Conservation (phyloP, 2,888 invertebrate species). For the Sepiola atlantica region DNA sequence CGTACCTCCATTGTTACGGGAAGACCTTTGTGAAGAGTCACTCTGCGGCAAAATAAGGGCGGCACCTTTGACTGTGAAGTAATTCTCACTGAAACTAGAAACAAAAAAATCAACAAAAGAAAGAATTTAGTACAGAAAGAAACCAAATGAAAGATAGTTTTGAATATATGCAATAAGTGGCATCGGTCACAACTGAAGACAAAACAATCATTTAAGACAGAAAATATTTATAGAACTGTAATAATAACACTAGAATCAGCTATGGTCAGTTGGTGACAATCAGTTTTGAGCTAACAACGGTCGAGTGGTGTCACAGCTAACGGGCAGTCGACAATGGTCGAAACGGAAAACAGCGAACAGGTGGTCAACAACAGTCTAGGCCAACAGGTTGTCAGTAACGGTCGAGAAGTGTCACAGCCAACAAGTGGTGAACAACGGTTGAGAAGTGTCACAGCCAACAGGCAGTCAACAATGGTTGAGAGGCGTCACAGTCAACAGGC, state of each 20-base stretch:
- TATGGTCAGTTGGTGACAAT: not conserved
- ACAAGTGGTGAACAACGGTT: too few relatives aligned
- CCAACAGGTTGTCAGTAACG: too few relatives aligned
- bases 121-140: not conserved
- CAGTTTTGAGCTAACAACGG: too few relatives aligned
- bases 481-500: too few relatives aligned
- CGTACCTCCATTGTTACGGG: slow-evolving; percentile 71
- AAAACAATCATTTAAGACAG: not conserved
- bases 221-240: not conserved
- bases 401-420: too few relatives aligned
- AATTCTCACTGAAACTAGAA: slow-evolving; percentile 92
- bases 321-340: not conserved
- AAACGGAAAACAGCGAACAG: too few relatives aligned
- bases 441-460: too few relatives aligned
- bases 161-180: not conserved
- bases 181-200: not conserved
- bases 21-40: slow-evolving; percentile 72
- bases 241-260: not conserved
- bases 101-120: not conserved
- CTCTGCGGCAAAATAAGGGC: slow-evolving; percentile 90
- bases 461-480: too few relatives aligned
- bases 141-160: not conserved
- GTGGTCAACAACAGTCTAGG: too few relatives aligned
- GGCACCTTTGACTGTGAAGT: slow-evolving; percentile 96
- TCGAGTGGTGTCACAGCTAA: too few relatives aligned